Evolutionary conservation across 2,888 invertebrate species (phyloP).

Genomic region (Branchipolynoe longqiensis): DNA sequence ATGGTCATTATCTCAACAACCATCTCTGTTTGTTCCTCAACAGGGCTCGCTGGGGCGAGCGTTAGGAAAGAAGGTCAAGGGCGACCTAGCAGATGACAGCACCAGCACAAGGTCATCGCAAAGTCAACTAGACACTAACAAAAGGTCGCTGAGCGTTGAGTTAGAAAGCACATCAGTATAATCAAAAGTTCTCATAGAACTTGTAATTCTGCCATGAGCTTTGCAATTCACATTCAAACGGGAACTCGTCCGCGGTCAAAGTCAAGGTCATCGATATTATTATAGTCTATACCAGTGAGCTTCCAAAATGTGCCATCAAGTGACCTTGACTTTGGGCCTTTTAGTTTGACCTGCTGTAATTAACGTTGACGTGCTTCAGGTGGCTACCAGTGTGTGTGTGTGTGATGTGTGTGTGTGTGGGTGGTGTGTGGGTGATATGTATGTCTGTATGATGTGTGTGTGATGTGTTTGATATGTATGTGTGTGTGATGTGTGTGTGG

Average conservation of each 20-base stretch:
- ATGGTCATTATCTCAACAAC: neutral
- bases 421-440: neutral
- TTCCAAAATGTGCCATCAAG: constrained; percentile 41
- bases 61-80: constrained; percentile 77
- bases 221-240: neutral
- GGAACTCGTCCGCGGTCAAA: neutral
- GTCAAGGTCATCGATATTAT: no score
- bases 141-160: constrained; percentile 41
- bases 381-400: neutral
- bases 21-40: neutral
- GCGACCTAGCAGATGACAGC: constrained; percentile 68
- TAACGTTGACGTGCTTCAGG: no score
- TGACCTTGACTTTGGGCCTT: constrained; percentile 4
- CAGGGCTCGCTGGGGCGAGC: constrained; percentile 79
- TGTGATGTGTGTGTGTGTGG: neutral
- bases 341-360: no score
- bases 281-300: constrained; percentile 22
- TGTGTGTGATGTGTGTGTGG: no score
- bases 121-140: constrained; percentile 41
- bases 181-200: constrained; percentile 4
- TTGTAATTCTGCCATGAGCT: neutral
- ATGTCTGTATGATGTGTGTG: no score
- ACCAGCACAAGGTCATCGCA: constrained; percentile 28
- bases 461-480: no score
- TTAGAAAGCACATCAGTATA: constrained; percentile 52